A percentile compares a stretch with the other conserved stretches of the same genome.
Conservation (phyloP, 2,113 vertebrate genomes). For the Microcebus jonahi region DNA sequence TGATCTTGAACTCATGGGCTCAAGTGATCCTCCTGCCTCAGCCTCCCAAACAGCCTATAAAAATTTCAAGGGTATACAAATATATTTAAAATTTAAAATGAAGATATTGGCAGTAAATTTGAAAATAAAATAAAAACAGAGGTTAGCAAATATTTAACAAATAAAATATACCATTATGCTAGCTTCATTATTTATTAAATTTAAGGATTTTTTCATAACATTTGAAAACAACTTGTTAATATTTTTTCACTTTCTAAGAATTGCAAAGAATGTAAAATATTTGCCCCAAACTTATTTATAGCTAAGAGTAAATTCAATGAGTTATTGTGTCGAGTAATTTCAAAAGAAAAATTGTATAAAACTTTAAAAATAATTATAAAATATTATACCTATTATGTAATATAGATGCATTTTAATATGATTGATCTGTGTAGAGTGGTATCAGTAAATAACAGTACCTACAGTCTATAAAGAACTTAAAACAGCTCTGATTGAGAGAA, state of each 20-base stretch:
- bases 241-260: slow-evolving; percentile 20
- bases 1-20: too few species aligned
- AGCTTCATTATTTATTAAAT: slow-evolving; percentile 17
- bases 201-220: neutral
- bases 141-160: slow-evolving; percentile 17
- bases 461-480: neutral
- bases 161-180: neutral
- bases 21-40: too few species aligned
- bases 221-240: neutral
- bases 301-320: neutral
- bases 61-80: neutral
- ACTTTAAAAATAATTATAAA: slow-evolving; percentile 1
- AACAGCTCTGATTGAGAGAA: neutral
- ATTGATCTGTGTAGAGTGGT: neutral
- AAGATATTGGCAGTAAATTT: neutral
- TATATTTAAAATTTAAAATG: slow-evolving; percentile 31
- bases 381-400: slow-evolving; percentile 1
- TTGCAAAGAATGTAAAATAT: neutral
- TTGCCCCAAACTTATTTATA: neutral
- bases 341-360: slow-evolving; percentile 17
- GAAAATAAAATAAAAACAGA: neutral
- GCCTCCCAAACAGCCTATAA: neutral
- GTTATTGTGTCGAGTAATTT: slow-evolving; percentile 17
- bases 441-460: neutral
- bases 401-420: neutral